Evolutionary conservation across 2,797 vertebrate genomes (phyloP), one percentile per base, ranked within the genome.

Genomic region (Hoplostethus atlanticus): DNA sequence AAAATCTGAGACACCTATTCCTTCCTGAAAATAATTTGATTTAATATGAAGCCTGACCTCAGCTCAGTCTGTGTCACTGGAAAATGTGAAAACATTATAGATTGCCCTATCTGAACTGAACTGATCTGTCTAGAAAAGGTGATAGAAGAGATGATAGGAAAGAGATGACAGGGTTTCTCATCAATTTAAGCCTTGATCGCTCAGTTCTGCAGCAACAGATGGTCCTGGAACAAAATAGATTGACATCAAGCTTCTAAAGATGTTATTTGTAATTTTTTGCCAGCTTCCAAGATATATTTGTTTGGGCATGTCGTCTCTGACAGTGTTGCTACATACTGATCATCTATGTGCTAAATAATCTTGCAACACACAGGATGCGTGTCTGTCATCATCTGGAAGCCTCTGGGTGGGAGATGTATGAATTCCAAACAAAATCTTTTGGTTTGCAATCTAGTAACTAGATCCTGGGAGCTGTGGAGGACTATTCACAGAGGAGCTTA

Each of bases 1-100:
- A 47, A 47, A 47, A 15, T 47, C 13, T 1, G 21, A 66, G 15
- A 66, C 73, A 38, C 9, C 54, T 46, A 70, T 59, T 36, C 58
- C 61, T 38, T 54, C 11, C 42, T 40, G n/a, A 48, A 40, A 58
- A 53, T 58, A 44, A 44, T 60, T 16, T 59, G 4, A 48, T 55
- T 78, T 5, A 6, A 58, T 36, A 13, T n/a, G 44, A 54, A 57
- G 15, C 11, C 25, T 36, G 8, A 13, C 13, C 25, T 31, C 15
- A 15, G 16, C 15, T 47, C 16, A n/a, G 46, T 4, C 16, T 47
- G 46, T 47, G 16, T 47, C 44, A 47, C 13, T 13, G 4, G 44
- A 16, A 47, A 16, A 47, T 40, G 52, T 30, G 52, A 54, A 54
- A 21, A 21, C 21, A 21, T 21, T 21, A 21, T 21, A 12, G 12